Conservation (phyloP, 1,140 invertebrate species). For the Lucilia sericata region DNA sequence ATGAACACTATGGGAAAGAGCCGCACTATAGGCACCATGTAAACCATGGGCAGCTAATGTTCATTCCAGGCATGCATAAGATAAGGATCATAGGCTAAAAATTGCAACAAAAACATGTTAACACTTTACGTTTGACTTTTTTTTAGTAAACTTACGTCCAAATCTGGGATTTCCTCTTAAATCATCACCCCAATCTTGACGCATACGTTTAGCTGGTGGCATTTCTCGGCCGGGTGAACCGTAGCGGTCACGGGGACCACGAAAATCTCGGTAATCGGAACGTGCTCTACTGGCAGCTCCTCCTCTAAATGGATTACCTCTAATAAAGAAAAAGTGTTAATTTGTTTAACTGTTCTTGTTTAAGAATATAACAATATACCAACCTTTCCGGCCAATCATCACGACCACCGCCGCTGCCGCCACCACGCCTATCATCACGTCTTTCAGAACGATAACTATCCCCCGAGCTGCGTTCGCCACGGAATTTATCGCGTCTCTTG, state of each 20-base stretch:
- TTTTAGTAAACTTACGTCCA: constrained; percentile 58
- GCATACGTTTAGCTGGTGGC: constrained; percentile 84
- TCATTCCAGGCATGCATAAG: constrained; percentile 65
- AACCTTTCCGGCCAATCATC: constrained; percentile 83
- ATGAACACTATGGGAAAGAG: constrained; percentile 54
- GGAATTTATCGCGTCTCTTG: constrained; percentile 88
- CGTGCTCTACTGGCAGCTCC: constrained; percentile 66
- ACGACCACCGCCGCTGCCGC: constrained; percentile 63
- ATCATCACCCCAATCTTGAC: constrained; percentile 78
- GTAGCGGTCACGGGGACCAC: constrained; percentile 75
- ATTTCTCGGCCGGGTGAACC: constrained; percentile 81
- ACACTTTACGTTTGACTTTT: neutral
- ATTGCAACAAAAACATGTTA: neutral
- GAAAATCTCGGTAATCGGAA: constrained; percentile 80
- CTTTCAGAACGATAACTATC: constrained; percentile 82
- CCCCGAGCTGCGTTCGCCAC: constrained; percentile 83
- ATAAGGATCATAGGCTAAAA: constrained; percentile 62
- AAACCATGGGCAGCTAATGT: constrained; percentile 66
- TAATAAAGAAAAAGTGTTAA: constrained; percentile 13
- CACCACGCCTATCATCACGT: constrained; percentile 73
- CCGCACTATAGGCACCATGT: constrained; percentile 64
- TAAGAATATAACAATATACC: constrained; percentile 33
- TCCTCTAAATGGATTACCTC: constrained; percentile 62
- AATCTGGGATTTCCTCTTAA: constrained; percentile 67
- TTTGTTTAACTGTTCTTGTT: no score